Base-by-base conservation (phyloP, 64 coral and sea anemone species). In the Dendrophyllia cribrosa region DNA sequence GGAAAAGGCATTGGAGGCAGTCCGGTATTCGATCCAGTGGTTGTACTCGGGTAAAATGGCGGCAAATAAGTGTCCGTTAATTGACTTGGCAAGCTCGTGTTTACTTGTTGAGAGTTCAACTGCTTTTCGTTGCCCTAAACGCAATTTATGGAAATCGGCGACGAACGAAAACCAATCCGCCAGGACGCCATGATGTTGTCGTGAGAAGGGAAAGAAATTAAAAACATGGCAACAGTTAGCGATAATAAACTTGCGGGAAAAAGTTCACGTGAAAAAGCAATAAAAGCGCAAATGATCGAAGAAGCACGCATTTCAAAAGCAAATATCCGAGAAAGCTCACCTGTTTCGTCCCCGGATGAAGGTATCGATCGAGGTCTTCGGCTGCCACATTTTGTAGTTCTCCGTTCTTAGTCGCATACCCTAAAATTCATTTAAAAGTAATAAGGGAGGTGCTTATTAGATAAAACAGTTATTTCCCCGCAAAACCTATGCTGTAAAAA, bases 1-100 rank as follows among this genome's bases (percentile, higher is more conserved):
- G 94, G 97, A 91, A 99, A 99, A 22, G 94, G 94, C 97, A 99
- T 99, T 13, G 97, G 80, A 25, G 97, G 97, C 13, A 99, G 61
- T 90, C 94, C 97, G 17, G 97, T 94, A 56, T 76, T 99, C 7
- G 94, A 90, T 72, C 94, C 86, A 20, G 95, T 94, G 49, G 67
- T 96, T 67, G 95, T 85, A 61, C 91, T 76, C 43, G 97, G 89
- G 70, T 99, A 99, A 85, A 96, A 99, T 13, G 94, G 86, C 12
- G 93, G 94, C 26, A 99, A 75, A 88, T 99, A 99, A 25, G 90
- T 83, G 45, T 99, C 97, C 49, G 96, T 76, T 72, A 97, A 63
- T 51, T 92, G 90, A 81, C 84, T 97, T 26, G 92, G 87, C 77
- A 97, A 88, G 22, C 86, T 89, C 66, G 87, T 88, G 74, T 91